Evolutionary conservation across 2,797 vertebrate species (phyloP), one percentile per base, ranked within the genome.

Genomic region (Xiphorhynchus erythropygius): DNA sequence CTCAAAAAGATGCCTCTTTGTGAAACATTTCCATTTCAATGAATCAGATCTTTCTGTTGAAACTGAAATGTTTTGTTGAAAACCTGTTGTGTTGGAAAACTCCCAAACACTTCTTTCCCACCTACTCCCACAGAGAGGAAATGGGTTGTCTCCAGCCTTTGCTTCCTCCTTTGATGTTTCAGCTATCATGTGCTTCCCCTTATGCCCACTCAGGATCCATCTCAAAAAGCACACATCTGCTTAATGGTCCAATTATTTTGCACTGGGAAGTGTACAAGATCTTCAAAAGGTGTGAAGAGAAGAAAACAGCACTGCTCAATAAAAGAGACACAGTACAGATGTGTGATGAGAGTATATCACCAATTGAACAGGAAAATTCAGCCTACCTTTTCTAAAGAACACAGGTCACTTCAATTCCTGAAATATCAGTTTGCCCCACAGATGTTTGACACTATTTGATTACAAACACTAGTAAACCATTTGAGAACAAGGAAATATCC

Each of bases 1-100:
- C 18, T 49, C 74, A 59, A 87, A 92, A 97, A 93, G 90, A 95
- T 94, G 88, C n/a, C 91, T 84, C 90, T 92, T 73, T 88, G 74
- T 95, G 93, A 96, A 97, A 96, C 96, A 94, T 89, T 96, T 96
- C 94, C 47, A 94, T 93, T 94, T 94, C 74, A 90, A 69, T 95
- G 88, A 95, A 94, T 95, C 93, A 90, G 80, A 84, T 81, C 85
- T 94, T 94, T 92, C 85, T 94, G 87, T 90, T 89, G 85, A 82
- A 95, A 90, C 25, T 1, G 73, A 95, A 95, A 94, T 94, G 92
- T 96, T 97, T 95, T 93, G 86, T 59, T 15, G 67, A 94, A 94
- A 97, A 95, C 88, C 92, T 95, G 94, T 90, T 95, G 37, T 89
- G 49, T 18, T 96, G 96, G 96, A 96, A 92, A 95, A 87, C 47